Evolutionary conservation across 2,113 vertebrate genomes (phyloP).

Genomic region (Mungos mungo): DNA sequence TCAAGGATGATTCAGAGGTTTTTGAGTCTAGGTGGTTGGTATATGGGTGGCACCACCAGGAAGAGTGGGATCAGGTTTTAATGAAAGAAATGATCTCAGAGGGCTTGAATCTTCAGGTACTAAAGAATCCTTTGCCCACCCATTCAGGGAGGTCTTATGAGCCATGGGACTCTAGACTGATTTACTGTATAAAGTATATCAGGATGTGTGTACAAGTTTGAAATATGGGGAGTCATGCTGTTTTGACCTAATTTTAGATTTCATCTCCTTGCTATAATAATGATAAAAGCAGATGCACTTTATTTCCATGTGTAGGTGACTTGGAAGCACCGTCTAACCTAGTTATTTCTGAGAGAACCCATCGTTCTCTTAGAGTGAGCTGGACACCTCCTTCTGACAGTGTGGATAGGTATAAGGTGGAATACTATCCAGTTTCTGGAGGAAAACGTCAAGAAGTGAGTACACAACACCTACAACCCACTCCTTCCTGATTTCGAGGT

Average conservation of each 20-base stretch:
- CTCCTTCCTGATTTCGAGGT: not conserved
- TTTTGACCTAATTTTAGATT: not conserved
- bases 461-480: not conserved
- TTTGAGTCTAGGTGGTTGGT: not conserved
- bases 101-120: not conserved
- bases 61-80: not conserved
- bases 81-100: not conserved
- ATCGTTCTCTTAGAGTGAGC: constrained; percentile 91
- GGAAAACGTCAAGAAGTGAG: constrained; percentile 90
- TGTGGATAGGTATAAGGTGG: constrained; percentile 92
- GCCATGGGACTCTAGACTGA: not conserved
- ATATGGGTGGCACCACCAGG: not conserved
- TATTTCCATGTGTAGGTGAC: constrained; percentile 78
- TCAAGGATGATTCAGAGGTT: not conserved
- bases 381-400: constrained; percentile 91
- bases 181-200: not conserved
- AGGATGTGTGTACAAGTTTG: not conserved
- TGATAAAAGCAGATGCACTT: not conserved
- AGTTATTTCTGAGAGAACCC: constrained; percentile 93
- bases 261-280: not conserved
- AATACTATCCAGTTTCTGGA: constrained; percentile 88
- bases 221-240: not conserved
- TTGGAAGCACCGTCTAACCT: constrained; percentile 90
- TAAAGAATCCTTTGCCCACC: not conserved
- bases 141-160: not conserved